Evolutionary conservation across 2,113 vertebrate species (phyloP).

Genomic region (Glaucidium brasilianum): DNA sequence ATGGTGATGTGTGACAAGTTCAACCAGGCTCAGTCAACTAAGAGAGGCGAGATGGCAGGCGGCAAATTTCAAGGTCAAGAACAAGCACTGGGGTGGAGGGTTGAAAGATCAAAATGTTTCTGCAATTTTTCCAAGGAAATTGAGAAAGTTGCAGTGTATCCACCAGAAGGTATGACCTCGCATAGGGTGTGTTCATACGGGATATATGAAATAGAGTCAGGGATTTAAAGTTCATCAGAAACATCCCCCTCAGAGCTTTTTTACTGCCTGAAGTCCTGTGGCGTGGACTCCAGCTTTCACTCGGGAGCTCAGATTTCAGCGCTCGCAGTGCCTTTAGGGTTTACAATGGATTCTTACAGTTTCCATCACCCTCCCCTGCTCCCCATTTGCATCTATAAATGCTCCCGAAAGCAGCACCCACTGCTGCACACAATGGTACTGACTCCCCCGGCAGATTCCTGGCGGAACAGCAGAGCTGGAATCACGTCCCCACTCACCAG

Average conservation of each 20-base stretch:
- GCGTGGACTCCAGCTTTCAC: background rate
- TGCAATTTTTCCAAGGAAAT: fast-evolving
- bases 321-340: background rate
- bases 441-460: background rate
- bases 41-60: background rate
- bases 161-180: fast-evolving
- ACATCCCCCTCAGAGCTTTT: background rate
- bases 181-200: fast-evolving
- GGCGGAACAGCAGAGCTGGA: background rate
- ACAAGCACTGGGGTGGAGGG: fast-evolving
- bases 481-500: background rate
- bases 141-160: fast-evolving
- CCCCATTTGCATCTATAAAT: background rate
- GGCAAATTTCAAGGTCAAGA: background rate
- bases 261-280: background rate
- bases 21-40: fast-evolving
- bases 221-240: background rate
- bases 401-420: background rate
- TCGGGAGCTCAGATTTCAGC: background rate
- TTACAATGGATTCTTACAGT: background rate
- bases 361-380: background rate
- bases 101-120: background rate
- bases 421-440: fast-evolving
- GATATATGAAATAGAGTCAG: fast-evolving
- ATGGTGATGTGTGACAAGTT: background rate